Conservation (phyloP, 2,113 vertebrate species). For the Pelecanus crispus region DNA sequence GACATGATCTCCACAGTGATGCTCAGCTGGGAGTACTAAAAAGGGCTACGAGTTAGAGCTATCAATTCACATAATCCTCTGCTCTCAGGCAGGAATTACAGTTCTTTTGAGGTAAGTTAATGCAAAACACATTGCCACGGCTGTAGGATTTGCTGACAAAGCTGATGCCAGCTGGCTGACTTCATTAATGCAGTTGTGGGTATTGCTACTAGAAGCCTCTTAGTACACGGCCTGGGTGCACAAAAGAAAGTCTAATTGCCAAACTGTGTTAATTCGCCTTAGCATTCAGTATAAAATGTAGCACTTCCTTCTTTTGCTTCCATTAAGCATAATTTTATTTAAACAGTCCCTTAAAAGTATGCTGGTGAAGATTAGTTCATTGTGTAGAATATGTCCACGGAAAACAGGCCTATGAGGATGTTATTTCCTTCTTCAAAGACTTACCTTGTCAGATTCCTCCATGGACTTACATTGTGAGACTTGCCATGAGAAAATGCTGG, state of each 20-base stretch:
- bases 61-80: conserved; percentile 11
- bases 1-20: not conserved
- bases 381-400: not conserved
- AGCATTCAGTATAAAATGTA: not conserved
- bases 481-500: not conserved
- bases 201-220: not conserved
- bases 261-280: not conserved
- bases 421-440: not conserved
- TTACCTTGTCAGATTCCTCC: not conserved
- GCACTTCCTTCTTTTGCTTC: not conserved
- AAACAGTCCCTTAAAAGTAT: not conserved
- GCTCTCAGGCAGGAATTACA: conserved; percentile 4
- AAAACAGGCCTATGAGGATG: not conserved
- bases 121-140: not conserved
- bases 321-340: not conserved
- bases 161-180: not conserved
- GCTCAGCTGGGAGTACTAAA: not conserved
- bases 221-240: not conserved
- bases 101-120: conserved; percentile 13
- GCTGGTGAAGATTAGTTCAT: not conserved
- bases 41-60: not conserved
- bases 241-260: not conserved
- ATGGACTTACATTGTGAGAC: not conserved
- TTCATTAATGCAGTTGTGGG: not conserved
- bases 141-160: conserved; percentile 10